Percentiles rank a stretch among this genome's conserved stretches.
Evolutionary conservation across 2,888 invertebrate species (phyloP).

Genomic region (Cylloceria caligata): DNA sequence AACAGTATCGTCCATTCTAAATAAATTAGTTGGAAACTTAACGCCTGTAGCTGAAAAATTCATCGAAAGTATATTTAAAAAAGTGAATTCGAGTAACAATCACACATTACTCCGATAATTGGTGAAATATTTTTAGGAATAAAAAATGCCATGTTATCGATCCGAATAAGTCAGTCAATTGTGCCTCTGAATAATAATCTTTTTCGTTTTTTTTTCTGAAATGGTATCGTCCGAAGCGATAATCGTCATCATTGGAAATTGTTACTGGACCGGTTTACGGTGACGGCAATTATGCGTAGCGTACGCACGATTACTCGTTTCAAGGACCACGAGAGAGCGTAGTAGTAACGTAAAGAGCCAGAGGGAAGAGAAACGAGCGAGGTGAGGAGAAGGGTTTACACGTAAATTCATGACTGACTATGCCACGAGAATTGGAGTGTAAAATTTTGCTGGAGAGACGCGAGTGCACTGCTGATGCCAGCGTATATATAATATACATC

Average conservation of each 20-base stretch:
- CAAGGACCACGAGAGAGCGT: conserved; percentile 1
- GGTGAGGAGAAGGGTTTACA: background rate
- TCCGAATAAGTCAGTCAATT: background rate
- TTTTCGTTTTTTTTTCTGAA: conserved; percentile 12
- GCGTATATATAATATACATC: conserved; percentile 58
- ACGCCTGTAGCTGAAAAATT: background rate
- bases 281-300: background rate
- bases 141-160: background rate
- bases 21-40: background rate
- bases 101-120: too few species aligned
- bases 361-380: background rate
- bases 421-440: conserved; percentile 12
- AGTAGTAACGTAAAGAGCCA: conserved; percentile 6
- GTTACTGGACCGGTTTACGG: conserved; percentile 30
- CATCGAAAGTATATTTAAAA: background rate
- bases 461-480: background rate
- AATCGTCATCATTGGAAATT: conserved; percentile 42
- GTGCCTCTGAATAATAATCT: background rate
- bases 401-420: conserved; percentile 19
- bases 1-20: too few species aligned
- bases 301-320: conserved; percentile 10
- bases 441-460: conserved; percentile 14
- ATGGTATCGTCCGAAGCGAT: conserved; percentile 22
- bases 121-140: too few species aligned
- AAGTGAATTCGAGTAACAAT: too few species aligned